phyloP scores from a whole-genome alignment of 2,113 vertebrate genomes.

The Odontesthes bonariensis region DNA sequence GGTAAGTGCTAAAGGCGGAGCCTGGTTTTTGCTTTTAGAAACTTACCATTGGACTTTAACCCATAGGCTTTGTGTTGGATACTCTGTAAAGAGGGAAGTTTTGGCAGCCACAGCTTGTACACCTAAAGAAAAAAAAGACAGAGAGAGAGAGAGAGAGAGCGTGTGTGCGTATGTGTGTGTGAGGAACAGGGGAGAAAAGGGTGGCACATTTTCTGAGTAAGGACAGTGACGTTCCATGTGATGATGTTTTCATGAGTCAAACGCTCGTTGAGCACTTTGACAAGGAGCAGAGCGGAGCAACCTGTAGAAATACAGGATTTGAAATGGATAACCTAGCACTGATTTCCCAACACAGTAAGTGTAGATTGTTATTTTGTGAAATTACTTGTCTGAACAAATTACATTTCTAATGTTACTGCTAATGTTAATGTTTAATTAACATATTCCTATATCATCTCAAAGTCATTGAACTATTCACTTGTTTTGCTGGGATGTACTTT shows the following conservation, averaged over 20 bases:
- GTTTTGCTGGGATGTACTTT: neutral
- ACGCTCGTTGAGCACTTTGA: neutral
- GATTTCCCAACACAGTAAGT: slow-evolving; percentile 43
- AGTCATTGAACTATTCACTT: neutral
- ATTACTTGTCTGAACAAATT: neutral
- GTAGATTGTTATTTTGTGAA: neutral
- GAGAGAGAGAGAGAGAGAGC: neutral
- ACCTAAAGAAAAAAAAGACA: slow-evolving; percentile 6
- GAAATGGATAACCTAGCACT: neutral
- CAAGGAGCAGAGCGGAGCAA: neutral
- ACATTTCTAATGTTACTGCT: neutral
- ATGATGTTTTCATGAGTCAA: slow-evolving; percentile 41
- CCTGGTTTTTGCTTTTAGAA: neutral
- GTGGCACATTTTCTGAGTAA: slow-evolving; percentile 31
- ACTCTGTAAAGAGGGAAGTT: slow-evolving; percentile 17
- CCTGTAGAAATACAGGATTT: neutral
- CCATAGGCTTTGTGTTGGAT: neutral
- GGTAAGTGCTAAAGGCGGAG: neutral
- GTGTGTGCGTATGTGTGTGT: too few relatives aligned
- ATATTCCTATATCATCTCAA: neutral
- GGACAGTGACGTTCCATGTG: neutral
- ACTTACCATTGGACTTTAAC: slow-evolving; percentile 42
- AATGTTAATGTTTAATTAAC: neutral
- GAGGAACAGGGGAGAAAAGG: neutral
- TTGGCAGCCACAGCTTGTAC: neutral